Percentiles rank a stretch among this genome's conserved stretches.
Conservation (phyloP, 2,888 invertebrate genomes). For the Phalera bucephala region DNA sequence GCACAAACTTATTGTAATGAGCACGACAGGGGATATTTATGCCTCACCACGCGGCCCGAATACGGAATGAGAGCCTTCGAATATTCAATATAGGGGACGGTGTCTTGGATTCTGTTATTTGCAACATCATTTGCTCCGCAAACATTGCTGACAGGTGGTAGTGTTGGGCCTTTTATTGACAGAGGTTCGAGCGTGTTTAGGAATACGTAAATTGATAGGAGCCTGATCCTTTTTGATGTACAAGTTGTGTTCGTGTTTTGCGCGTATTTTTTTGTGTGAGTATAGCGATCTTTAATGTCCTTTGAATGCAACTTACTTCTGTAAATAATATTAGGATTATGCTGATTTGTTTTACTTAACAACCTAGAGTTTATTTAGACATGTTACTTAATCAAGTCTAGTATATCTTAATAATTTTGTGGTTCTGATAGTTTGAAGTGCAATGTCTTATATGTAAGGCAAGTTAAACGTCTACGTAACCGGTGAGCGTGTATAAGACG, state of each 20-base stretch:
- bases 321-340: too few relatives aligned
- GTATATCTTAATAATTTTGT: too few relatives aligned
- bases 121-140: slow-evolving; percentile 57
- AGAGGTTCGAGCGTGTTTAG: slow-evolving; percentile 45
- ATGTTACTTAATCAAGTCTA: too few relatives aligned
- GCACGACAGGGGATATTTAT: slow-evolving; percentile 79
- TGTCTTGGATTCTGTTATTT: slow-evolving; percentile 34
- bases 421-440: too few relatives aligned
- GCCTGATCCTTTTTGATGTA: neutral
- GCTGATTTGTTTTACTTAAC: too few relatives aligned
- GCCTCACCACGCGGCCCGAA: slow-evolving; percentile 71
- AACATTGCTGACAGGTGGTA: slow-evolving; percentile 67
- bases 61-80: slow-evolving; percentile 60
- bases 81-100: slow-evolving; percentile 22
- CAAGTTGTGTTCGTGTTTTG: neutral
- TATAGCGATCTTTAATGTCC: neutral
- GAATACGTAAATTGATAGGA: slow-evolving; percentile 35
- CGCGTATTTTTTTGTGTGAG: neutral
- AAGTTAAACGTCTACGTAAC: too few relatives aligned
- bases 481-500: too few relatives aligned
- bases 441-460: too few relatives aligned
- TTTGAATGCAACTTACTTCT: too few relatives aligned
- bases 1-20: slow-evolving; percentile 77
- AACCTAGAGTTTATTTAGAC: too few relatives aligned
- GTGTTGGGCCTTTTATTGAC: slow-evolving; percentile 50